Conservation (phyloP, 2,888 invertebrate genomes). For the Eupithecia pulchellata region DNA sequence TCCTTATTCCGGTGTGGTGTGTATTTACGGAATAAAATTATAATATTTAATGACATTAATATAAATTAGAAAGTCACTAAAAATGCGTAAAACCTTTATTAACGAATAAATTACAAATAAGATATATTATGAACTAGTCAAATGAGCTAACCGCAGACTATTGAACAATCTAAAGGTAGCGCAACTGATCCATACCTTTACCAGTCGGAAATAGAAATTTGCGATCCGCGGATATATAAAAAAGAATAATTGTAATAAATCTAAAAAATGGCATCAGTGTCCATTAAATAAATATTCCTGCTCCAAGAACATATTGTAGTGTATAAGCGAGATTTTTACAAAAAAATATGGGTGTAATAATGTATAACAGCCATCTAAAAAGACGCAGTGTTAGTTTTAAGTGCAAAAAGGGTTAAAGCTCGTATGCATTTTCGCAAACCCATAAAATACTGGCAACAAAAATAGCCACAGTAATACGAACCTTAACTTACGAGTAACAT, state of each 20-base stretch:
- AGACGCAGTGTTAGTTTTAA: too few relatives aligned
- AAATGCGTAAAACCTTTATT: too few relatives aligned
- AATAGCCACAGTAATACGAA: slow-evolving; percentile 39
- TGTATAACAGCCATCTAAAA: too few relatives aligned
- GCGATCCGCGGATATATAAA: not conserved
- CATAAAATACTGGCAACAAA: slow-evolving; percentile 35
- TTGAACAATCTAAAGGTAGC: too few relatives aligned
- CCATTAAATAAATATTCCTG: not conserved
- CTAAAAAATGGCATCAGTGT: not conserved
- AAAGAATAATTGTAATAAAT: not conserved
- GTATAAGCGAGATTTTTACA: not conserved
- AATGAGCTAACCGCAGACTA: too few relatives aligned
- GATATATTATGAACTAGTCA: too few relatives aligned
- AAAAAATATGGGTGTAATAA: not conserved
- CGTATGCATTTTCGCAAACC: slow-evolving; percentile 7
- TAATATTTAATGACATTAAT: not conserved
- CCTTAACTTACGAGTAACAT: slow-evolving; percentile 30
- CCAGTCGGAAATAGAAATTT: not conserved
- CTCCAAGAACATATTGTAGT: not conserved
- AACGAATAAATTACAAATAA: too few relatives aligned
- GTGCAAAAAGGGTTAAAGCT: not conserved
- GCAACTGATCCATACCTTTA: too few relatives aligned
- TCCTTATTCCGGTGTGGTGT: slow-evolving; percentile 10
- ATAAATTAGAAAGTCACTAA: not conserved
- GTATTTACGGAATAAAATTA: slow-evolving; percentile 12